Base-by-base conservation (phyloP, 2,888 invertebrate species). In the Sisyra terminalis region DNA sequence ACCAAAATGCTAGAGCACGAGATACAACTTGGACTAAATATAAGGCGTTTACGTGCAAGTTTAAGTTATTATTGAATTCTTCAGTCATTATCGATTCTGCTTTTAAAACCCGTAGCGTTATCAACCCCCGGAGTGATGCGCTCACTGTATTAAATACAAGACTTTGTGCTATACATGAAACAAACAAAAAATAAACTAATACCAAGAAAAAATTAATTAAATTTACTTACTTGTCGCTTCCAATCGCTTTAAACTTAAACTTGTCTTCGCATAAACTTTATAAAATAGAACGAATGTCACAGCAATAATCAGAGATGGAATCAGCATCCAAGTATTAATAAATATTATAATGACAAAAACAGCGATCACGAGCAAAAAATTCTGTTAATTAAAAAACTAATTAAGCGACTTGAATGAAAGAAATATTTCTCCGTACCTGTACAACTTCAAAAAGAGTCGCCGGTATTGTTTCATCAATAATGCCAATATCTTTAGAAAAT, bases 91-190 rank as follows among this genome's bases (percentile, higher is more conserved):
- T 70, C 2, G 66, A 53, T 57, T 86, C 75, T 0, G 79, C 78
- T 2, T 72, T 69, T 52, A 78, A 84, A 1, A 87, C 82, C 44
- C 90, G 65, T 36, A 90, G 82, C 1, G 87, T 86, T 1, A 81
- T 74, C 15, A 89, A 59, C 1, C 89, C 89, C 50, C 80, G 73
- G 2, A 90, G 65, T 1, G 83, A 78, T 7, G 85, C 78, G 53
- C 78, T 83, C 29, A 89, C 63, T 57, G 88, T 86, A 1, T 82
- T 74, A 57, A 85, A 88, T 0, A 89, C 80, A 1, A 89, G 89
- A 53, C 86, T 85, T 44, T 85, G 72, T 50, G 83, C 87, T 87
- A 7, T 24, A 24, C 24, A 24, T 5, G 7, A 24, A 5, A 24
- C 3, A 24, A 7, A 7, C 7, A 24, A 24, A 24, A 24, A 5